phyloP scores from a whole-genome alignment of 2,888 invertebrate species.

The Netelia virgata region DNA sequence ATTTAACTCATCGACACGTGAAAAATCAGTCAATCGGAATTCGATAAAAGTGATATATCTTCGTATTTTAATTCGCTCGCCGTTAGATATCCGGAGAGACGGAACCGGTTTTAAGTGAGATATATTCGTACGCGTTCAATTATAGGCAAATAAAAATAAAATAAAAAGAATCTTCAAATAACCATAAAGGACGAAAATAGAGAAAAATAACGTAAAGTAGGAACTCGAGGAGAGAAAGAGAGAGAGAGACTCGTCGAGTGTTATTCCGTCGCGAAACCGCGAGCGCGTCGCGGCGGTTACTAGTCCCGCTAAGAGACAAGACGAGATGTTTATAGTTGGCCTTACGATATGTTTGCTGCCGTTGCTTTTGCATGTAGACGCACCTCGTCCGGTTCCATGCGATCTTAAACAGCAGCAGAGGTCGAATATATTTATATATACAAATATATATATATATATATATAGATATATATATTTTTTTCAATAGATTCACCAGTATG shows the following conservation, averaged over 20 bases:
- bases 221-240: neutral
- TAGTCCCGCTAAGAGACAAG: slow-evolving; percentile 46
- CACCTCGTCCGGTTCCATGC: slow-evolving; percentile 59
- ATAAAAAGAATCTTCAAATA: neutral
- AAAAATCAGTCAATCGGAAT: neutral
- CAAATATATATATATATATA: slow-evolving; percentile 16
- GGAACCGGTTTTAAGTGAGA: too few species aligned
- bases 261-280: slow-evolving; percentile 34
- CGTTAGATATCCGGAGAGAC: too few species aligned
- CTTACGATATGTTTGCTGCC: slow-evolving; percentile 45
- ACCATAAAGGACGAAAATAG: slow-evolving; percentile 11
- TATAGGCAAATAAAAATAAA: neutral
- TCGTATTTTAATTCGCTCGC: neutral
- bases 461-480: neutral
- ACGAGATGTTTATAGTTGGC: slow-evolving; percentile 47
- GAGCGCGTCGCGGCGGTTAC: slow-evolving; percentile 51
- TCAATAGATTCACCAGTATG: slow-evolving; percentile 1
- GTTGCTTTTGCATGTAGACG: slow-evolving; percentile 50
- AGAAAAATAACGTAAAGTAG: neutral
- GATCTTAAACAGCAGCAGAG: slow-evolving; percentile 35
- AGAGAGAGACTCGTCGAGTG: neutral
- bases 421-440: slow-evolving; percentile 13
- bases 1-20: too few species aligned
- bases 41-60: neutral
- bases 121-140: too few species aligned